Evolutionary conservation across 2,797 vertebrate genomes (phyloP).

Genomic region (Microctenopoma lineatum): DNA sequence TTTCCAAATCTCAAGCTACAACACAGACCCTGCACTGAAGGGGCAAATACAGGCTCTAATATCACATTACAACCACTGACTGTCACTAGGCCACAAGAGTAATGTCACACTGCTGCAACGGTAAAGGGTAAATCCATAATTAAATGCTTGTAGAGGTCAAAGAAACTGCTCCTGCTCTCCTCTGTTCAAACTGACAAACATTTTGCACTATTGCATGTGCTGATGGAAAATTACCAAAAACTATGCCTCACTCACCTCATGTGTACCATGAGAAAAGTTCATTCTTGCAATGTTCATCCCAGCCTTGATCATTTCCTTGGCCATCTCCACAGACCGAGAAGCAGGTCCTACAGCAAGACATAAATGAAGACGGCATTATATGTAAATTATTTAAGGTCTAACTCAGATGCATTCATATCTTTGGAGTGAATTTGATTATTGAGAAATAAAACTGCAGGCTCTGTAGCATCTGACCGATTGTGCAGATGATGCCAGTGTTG

Average conservation of each 20-base stretch:
- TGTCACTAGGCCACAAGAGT: conserved; percentile 52
- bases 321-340: conserved; percentile 89
- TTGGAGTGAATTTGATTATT: background rate
- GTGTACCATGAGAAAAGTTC: conserved; percentile 98
- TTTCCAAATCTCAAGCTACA: conserved; percentile 30
- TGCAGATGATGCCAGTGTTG: conserved; percentile 98
- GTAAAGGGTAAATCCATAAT: conserved; percentile 47
- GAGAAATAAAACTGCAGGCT: background rate
- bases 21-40: conserved; percentile 28
- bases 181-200: conserved; percentile 7
- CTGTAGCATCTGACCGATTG: conserved; percentile 88
- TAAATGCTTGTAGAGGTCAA: conserved; percentile 31
- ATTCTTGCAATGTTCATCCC: conserved; percentile 98
- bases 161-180: conserved; percentile 10
- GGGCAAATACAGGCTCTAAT: conserved; percentile 43
- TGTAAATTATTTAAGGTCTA: background rate
- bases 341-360: conserved; percentile 87
- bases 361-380: background rate
- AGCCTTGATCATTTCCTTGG: conserved; percentile 97
- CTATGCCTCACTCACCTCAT: conserved; percentile 86
- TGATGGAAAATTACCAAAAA: background rate
- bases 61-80: conserved; percentile 76
- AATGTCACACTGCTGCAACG: conserved; percentile 61
- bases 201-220: background rate
- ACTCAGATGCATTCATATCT: background rate